phyloP scores from a whole-genome alignment of 2,888 invertebrate species.

The Andrena camellia region DNA sequence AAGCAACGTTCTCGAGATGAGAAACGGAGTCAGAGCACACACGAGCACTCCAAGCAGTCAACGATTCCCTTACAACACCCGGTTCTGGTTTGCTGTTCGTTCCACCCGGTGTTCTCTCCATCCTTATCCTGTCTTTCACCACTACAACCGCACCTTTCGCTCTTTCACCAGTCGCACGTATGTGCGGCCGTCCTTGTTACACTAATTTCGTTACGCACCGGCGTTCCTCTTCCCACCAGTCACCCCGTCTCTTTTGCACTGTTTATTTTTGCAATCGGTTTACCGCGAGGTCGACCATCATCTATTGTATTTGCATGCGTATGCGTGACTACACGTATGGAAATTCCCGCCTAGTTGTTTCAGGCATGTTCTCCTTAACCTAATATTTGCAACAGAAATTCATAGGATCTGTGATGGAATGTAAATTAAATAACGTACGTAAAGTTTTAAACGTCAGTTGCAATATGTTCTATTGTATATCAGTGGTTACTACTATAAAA shows the following conservation, averaged over 20 bases:
- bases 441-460: too few species aligned
- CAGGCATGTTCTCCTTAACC: neutral
- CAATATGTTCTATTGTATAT: neutral
- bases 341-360: neutral
- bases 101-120: slow-evolving; percentile 54
- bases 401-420: too few species aligned
- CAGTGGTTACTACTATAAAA: neutral
- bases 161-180: slow-evolving; percentile 34
- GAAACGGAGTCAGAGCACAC: slow-evolving; percentile 46
- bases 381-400: neutral
- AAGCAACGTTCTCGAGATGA: slow-evolving; percentile 37
- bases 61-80: slow-evolving; percentile 74
- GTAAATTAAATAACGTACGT: too few species aligned
- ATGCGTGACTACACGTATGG: neutral
- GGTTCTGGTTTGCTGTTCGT: slow-evolving; percentile 64
- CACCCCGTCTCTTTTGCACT: slow-evolving; percentile 47
- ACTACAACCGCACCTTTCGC: slow-evolving; percentile 32
- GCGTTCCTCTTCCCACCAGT: slow-evolving; percentile 39
- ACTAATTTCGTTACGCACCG: slow-evolving; percentile 27
- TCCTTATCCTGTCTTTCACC: slow-evolving; percentile 41
- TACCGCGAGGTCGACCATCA: slow-evolving; percentile 54
- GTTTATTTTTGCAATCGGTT: slow-evolving; percentile 68
- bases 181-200: slow-evolving; percentile 40
- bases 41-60: slow-evolving; percentile 59
- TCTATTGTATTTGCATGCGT: slow-evolving; percentile 8